Evolutionary conservation across 2,888 invertebrate genomes (phyloP), one percentile per base, ranked within the genome.

Genomic region (Netelia virgata): DNA sequence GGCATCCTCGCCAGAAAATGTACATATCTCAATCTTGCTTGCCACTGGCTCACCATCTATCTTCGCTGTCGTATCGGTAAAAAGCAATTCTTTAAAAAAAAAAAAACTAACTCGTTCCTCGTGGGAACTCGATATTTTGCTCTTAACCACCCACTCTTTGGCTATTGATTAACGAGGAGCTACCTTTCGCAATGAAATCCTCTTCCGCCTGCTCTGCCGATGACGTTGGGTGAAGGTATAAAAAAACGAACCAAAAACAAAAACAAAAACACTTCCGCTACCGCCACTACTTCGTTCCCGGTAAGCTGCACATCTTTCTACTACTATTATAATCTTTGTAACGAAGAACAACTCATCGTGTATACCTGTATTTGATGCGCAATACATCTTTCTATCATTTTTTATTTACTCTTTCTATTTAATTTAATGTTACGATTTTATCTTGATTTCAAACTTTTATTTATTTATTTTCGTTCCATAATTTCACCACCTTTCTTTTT

Each of bases 211-310:
- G 91, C 89, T 92, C 91, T 90, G 55, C 89, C 88, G 90, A 89
- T 89, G 89, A 88, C 89, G 90, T 80, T 86, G 80, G 93, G 93
- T 93, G 92, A 90, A 90, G 93, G 93, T 92, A 91, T 89, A 73
- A 43, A 86, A 70, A 79, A 81, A 55, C 14, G 2, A 68, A 47
- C 10, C 5, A 47, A 63, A 81, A 81, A 81, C 10, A 11, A 47
- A 63, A 81, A 81, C 78, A 75, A 63, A 85, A 77, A 78, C 81
- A 78, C 74, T 84, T 76, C 59, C 55, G 72, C 84, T 84, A 81
- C 82, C 57, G 61, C 84, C 87, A 88, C 90, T 91, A 90, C 86
- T 84, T 82, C 90, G 87, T 89, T 86, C 85, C 88, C 74, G 92
- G 92, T 93, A 93, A 93, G 93, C 88, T 88, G 88, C 88, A 91